Percentiles rank a stretch among this genome's conserved stretches.
phyloP scores from a whole-genome alignment of 2,888 invertebrate genomes.

The Branchellion lobata region DNA sequence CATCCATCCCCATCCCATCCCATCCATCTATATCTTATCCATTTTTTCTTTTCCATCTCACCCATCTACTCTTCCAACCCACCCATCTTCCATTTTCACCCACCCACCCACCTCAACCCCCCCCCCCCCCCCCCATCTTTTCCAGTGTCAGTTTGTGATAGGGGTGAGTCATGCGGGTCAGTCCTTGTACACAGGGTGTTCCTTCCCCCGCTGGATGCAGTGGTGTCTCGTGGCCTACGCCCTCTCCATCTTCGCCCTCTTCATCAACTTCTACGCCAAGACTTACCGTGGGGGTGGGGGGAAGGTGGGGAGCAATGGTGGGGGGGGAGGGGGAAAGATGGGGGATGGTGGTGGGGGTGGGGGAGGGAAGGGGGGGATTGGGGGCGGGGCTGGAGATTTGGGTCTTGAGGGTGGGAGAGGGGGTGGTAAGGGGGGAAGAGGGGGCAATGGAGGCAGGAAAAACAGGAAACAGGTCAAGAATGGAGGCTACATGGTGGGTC shows the following conservation, averaged over 20 bases:
- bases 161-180: conserved; percentile 78
- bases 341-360: background rate
- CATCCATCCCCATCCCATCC: too few relatives aligned
- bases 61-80: too few relatives aligned
- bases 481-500: background rate
- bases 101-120: too few relatives aligned
- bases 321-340: background rate
- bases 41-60: too few relatives aligned
- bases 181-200: conserved; percentile 83
- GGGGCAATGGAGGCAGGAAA: background rate
- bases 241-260: conserved; percentile 58
- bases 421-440: background rate
- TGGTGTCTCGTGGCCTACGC: conserved; percentile 61
- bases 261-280: conserved; percentile 63
- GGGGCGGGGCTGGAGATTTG: too few relatives aligned
- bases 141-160: conserved; percentile 79
- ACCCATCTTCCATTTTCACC: too few relatives aligned
- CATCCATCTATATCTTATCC: too few relatives aligned
- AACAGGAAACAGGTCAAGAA: background rate
- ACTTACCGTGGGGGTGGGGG: conserved; percentile 57
- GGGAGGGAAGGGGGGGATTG: background rate
- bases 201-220: conserved; percentile 72
- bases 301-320: background rate
- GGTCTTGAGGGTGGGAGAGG: background rate
- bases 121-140: too few relatives aligned